phyloP scores from a whole-genome alignment of 2,797 vertebrate genomes.

The Thamnophis elegans region DNA sequence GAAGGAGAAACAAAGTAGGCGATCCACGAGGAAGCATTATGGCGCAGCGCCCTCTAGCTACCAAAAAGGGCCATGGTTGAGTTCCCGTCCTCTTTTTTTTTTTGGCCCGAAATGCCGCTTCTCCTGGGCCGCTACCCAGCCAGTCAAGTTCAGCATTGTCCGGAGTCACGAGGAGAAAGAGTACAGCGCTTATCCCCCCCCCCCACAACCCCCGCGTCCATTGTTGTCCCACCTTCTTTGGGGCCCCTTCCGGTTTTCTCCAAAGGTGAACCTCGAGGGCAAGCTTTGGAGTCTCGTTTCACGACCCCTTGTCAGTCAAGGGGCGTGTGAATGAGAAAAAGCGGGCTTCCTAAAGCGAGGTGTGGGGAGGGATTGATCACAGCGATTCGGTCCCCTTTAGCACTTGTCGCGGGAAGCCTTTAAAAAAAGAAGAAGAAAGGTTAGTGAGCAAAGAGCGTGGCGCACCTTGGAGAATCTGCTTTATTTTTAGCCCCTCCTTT shows the following conservation, averaged over 20 bases:
- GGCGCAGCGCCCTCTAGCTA: slow-evolving; percentile 72
- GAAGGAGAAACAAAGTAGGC: slow-evolving; percentile 18
- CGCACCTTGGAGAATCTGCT: background rate
- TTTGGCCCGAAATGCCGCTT: background rate
- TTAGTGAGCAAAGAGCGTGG: background rate
- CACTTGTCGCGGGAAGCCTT: background rate
- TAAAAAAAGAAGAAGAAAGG: background rate
- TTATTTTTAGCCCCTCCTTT: background rate
- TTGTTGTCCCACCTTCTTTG: background rate
- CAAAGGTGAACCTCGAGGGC: background rate
- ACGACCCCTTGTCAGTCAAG: background rate
- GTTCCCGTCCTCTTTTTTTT: background rate
- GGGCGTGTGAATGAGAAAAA: background rate
- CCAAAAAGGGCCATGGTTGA: background rate
- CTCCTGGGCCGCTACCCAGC: background rate
- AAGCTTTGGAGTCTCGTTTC: background rate
- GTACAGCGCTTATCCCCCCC: background rate
- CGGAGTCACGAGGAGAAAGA: background rate
- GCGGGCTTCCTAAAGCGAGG: background rate
- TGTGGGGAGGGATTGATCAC: background rate
- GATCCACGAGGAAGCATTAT: slow-evolving; percentile 56
- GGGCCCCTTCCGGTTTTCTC: background rate
- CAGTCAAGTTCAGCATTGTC: slow-evolving; percentile 43
- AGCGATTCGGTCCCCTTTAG: background rate
- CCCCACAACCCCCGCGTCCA: no score